Conservation (phyloP, 2,113 vertebrate species). For the Otolemur garnettii region DNA sequence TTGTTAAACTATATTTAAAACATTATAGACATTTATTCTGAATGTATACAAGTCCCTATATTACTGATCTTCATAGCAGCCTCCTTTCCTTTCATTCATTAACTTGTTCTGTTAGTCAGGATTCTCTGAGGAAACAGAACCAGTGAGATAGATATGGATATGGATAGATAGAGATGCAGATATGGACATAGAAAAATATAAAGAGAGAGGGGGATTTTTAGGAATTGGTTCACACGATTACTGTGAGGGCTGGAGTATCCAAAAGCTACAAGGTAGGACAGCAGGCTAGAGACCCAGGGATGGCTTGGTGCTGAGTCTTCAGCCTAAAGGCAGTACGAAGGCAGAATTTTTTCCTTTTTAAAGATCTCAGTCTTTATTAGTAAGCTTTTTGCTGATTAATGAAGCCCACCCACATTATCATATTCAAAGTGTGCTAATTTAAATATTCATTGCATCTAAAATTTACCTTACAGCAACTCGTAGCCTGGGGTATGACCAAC, state of each 20-base stretch:
- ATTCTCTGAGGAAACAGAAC: neutral
- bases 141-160: neutral
- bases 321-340: neutral
- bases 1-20: conserved; percentile 28
- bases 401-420: neutral
- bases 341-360: neutral
- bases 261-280: neutral
- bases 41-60: neutral
- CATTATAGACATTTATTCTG: neutral
- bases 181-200: neutral
- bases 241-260: neutral
- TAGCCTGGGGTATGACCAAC: neutral
- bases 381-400: neutral
- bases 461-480: neutral
- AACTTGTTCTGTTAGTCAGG: neutral
- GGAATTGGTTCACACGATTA: neutral
- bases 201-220: neutral
- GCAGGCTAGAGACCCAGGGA: neutral
- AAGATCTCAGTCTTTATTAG: neutral
- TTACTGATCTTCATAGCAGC: neutral
- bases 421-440: neutral
- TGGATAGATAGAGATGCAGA: neutral
- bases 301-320: neutral
- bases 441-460: neutral
- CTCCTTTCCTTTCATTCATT: conserved; percentile 26